Evolutionary conservation across 2,797 vertebrate genomes (phyloP), one percentile per base, ranked within the genome.

Genomic region (Microctenopoma steveboyesi): DNA sequence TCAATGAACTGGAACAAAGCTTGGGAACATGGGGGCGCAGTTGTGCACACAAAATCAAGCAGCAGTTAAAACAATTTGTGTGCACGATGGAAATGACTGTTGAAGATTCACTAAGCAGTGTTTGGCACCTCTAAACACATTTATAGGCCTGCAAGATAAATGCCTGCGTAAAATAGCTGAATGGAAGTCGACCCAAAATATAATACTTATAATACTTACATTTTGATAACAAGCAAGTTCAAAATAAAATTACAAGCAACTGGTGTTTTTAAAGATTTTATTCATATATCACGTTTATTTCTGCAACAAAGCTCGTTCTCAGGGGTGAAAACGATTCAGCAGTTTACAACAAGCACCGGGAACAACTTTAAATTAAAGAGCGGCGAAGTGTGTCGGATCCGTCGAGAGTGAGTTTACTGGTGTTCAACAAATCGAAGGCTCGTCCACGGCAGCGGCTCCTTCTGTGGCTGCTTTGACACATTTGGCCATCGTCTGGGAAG

Each of bases 401-500:
- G 58, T 35, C 46, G 48, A 45, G 16, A 12, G 13, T 62, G 37
- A 58, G 51, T 45, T 52, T 55, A 45, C 35, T 46, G 2, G 3
- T 0, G 35, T 89, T 95, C 88, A 99, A 92, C 98, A 99, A 84
- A 96, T 94, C 14, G 97, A 95, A 1, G 97, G 96, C 65, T 99
- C 98, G 1, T 99, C 97, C 14, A 99, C 88, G 0, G 97, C 96
- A 13, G 95, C 95, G 7, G 96, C 96, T 72, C 97, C 98, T 88
- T 99, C 96, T 2, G 97, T 98, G 70, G 95, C 92, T 22, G 98
- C 98, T 91, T 99, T 99, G 52, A 99, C 95, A 83, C 98, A 99
- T 84, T 98, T 99, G 37, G 98, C 98, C 98, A 99, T 99, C n/a
- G 98, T 99, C 91, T 98, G 98, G 7, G 98, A 99, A 33, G 98